These are phyloP conservation scores for Hyposmocoma kahamanoa DNA, from an alignment of 1,140 invertebrate species.

Conservation along the genomic window DNA sequence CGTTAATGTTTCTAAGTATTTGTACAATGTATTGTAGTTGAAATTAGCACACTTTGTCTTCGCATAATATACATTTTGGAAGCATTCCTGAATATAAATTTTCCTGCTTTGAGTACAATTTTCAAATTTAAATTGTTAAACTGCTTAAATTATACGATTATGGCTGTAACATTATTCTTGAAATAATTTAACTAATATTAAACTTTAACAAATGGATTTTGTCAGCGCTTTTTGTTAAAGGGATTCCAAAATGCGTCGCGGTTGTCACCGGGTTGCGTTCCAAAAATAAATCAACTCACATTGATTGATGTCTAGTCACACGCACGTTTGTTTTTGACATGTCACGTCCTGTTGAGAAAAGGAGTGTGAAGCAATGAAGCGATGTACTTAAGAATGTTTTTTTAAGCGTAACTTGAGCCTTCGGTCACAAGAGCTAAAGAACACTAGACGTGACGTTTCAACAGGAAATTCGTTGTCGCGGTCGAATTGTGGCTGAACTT, in stretches of 20 bases:
- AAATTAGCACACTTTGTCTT: conserved; percentile 31
- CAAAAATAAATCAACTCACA: conserved; percentile 50
- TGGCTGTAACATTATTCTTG: too few species aligned
- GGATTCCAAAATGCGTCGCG: conserved; percentile 2
- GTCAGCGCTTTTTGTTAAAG: too few species aligned
- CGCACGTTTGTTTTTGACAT: conserved; percentile 60
- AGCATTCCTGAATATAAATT: background rate
- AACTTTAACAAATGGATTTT: too few species aligned
- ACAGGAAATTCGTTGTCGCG: conserved; percentile 35
- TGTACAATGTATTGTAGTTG: conserved; percentile 25
- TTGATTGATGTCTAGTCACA: conserved; percentile 63
- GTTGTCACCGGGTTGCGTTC: conserved; percentile 28
- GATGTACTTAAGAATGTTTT: conserved; percentile 29
- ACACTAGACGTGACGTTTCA: conserved; percentile 35
- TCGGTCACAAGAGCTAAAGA: conserved; percentile 51
- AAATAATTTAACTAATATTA: too few species aligned
- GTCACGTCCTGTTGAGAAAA: conserved; percentile 48
- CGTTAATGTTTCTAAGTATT: conserved; percentile 22
- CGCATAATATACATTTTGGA: background rate
- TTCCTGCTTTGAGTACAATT: too few species aligned
- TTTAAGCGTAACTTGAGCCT: conserved; percentile 41
- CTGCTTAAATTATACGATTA: too few species aligned
- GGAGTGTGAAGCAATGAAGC: conserved; percentile 45
- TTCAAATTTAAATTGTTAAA: too few species aligned
- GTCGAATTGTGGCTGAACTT: conserved; percentile 19